These are phyloP conservation scores for Cataglyphis cursor DNA, from an alignment of 2,888 invertebrate genomes.

Conservation along the genomic window DNA sequence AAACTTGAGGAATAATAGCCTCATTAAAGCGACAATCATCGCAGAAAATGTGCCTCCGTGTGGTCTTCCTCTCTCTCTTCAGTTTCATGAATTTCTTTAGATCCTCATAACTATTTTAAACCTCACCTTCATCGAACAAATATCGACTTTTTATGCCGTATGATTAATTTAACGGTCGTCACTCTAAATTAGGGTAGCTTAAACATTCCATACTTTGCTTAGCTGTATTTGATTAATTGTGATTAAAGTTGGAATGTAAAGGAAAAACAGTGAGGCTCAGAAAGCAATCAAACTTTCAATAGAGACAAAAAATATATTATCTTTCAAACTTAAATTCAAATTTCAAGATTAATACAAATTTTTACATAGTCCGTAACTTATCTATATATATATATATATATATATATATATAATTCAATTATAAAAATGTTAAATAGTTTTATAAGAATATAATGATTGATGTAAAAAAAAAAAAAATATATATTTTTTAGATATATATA, in stretches of 20 bases:
- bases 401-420: too few species aligned
- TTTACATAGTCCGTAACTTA: not conserved
- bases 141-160: not conserved
- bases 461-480: not conserved
- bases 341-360: not conserved
- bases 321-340: not conserved
- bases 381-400: too few species aligned
- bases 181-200: conserved; percentile 7
- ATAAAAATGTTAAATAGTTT: not conserved
- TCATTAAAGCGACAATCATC: conserved; percentile 56
- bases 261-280: not conserved
- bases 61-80: not conserved
- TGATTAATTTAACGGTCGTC: conserved; percentile 15
- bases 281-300: not conserved
- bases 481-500: not conserved
- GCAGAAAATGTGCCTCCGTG: conserved; percentile 55
- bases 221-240: not conserved
- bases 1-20: conserved; percentile 67
- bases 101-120: conserved; percentile 13
- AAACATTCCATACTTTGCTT: not conserved
- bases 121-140: conserved; percentile 28
- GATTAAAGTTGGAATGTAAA: conserved; percentile 2
- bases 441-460: not conserved
- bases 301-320: not conserved
- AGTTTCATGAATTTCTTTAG: conserved; percentile 26